Percentiles rank a stretch among this genome's conserved stretches.
Evolutionary conservation across 1,140 invertebrate genomes (phyloP).

Genomic region (Drosophila tsacasi): DNA sequence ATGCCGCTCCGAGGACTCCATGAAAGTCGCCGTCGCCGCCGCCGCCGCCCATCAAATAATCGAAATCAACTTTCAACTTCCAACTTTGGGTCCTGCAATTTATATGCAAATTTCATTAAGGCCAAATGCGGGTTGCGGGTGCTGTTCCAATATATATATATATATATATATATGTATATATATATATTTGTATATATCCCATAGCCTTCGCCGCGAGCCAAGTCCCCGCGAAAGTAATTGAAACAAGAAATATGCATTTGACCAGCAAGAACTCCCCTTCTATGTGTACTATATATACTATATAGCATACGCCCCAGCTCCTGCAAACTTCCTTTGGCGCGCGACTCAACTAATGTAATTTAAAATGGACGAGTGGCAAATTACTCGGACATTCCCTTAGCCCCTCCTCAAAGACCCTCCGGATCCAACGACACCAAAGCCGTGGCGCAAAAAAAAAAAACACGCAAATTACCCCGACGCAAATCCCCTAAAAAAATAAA

Average conservation of each 20-base stretch:
- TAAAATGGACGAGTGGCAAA: conserved; percentile 82
- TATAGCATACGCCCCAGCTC: neutral
- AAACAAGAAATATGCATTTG: conserved; percentile 80
- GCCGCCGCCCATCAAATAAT: conserved; percentile 67
- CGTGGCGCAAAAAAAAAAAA: conserved; percentile 28
- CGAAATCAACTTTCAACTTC: conserved; percentile 78
- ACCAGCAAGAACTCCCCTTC: conserved; percentile 52
- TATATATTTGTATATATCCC: conserved; percentile 8
- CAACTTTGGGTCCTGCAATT: conserved; percentile 71
- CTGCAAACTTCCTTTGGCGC: conserved; percentile 24
- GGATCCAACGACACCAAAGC: conserved; percentile 12
- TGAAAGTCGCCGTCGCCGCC: conserved; percentile 45
- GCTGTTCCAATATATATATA: conserved; percentile 1
- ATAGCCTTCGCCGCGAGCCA: conserved; percentile 36
- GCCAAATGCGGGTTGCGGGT: conserved; percentile 47
- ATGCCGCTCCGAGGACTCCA: conserved; percentile 44
- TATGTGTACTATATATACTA: neutral
- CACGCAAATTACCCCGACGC: conserved; percentile 60
- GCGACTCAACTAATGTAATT: conserved; percentile 76
- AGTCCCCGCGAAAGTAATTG: conserved; percentile 61
- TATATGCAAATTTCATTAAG: conserved; percentile 82
- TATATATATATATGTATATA: neutral
- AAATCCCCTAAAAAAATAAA: conserved; percentile 74
- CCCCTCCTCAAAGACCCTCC: conserved; percentile 1
- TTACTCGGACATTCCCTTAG: conserved; percentile 67